phyloP scores from a whole-genome alignment of 2,888 invertebrate genomes.

The Drosophila borealis region DNA sequence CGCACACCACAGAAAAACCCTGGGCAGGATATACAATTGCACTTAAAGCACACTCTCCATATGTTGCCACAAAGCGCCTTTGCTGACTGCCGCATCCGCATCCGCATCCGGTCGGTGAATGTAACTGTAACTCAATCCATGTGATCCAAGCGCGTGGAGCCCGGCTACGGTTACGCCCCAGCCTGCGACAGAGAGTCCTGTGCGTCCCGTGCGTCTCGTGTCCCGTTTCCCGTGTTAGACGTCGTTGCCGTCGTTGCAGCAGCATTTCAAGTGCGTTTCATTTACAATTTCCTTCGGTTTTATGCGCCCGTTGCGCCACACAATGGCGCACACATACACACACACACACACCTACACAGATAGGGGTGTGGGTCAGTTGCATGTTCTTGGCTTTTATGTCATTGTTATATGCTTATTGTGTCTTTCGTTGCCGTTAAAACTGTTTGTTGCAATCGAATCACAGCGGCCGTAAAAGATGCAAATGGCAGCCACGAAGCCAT shows the following conservation, averaged over 20 bases:
- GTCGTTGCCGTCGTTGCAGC: constrained; percentile 38
- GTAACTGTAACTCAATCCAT: constrained; percentile 74
- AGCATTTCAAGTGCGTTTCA: constrained; percentile 80
- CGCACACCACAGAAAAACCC: constrained; percentile 51
- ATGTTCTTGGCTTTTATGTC: constrained; percentile 69
- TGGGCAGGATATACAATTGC: constrained; percentile 74
- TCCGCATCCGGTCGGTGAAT: constrained; percentile 52
- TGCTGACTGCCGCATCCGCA: constrained; percentile 47
- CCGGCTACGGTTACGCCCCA: constrained; percentile 54
- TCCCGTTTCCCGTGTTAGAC: constrained; percentile 9
- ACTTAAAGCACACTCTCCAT: constrained; percentile 75
- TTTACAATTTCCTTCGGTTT: constrained; percentile 77
- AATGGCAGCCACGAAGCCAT: constrained; percentile 62
- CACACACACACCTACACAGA: background rate
- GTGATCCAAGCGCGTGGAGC: constrained; percentile 23
- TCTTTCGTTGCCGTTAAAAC: constrained; percentile 63
- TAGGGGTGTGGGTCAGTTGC: constrained; percentile 33
- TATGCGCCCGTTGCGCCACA: constrained; percentile 71
- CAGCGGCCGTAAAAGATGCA: constrained; percentile 74
- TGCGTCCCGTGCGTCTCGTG: constrained; percentile 1
- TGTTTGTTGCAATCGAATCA: constrained; percentile 72
- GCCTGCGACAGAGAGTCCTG: constrained; percentile 13
- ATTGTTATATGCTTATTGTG: constrained; percentile 74
- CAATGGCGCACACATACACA: constrained; percentile 22
- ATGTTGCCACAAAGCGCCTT: constrained; percentile 66